These are phyloP conservation scores for Heterochromis multidens DNA, from an alignment of 2,113 vertebrate species.

Conservation along the genomic window DNA sequence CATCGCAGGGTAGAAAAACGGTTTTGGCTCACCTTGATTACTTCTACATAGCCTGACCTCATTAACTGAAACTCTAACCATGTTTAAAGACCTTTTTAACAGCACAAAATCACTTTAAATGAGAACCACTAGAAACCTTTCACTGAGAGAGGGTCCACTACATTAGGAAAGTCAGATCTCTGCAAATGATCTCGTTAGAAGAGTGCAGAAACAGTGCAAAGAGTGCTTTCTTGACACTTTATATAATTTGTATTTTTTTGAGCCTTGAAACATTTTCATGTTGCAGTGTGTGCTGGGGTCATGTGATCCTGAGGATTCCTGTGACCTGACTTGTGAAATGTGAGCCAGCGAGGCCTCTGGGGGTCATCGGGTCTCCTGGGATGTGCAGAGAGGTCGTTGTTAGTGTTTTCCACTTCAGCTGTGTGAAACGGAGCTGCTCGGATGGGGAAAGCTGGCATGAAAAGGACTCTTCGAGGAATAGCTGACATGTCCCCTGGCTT, in stretches of 20 bases:
- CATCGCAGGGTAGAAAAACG: background rate
- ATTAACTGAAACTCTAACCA: background rate
- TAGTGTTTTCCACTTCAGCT: conserved; percentile 52
- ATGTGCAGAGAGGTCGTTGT: background rate
- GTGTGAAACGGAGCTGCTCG: conserved; percentile 40
- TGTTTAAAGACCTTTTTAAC: background rate
- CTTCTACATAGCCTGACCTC: background rate
- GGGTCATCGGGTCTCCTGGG: conserved; percentile 6
- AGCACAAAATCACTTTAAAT: background rate
- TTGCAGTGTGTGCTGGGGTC: background rate
- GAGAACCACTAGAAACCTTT: background rate
- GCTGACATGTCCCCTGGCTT: conserved; percentile 3
- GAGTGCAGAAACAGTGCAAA: background rate
- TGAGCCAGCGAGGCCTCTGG: background rate
- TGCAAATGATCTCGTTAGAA: background rate
- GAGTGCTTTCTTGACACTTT: background rate
- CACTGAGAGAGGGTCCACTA: background rate
- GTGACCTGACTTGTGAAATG: conserved; percentile 30
- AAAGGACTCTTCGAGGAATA: conserved; percentile 47
- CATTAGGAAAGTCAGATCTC: background rate
- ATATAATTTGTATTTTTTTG: too few relatives aligned
- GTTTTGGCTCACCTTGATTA: background rate
- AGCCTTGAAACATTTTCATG: background rate
- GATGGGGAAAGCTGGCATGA: conserved; percentile 24
- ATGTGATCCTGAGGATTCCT: background rate